Percentiles rank a stretch among this genome's conserved stretches.
These are phyloP conservation scores for Nyctalus aviator DNA, from an alignment of 2,797 vertebrate genomes.

Conservation along the genomic window DNA sequence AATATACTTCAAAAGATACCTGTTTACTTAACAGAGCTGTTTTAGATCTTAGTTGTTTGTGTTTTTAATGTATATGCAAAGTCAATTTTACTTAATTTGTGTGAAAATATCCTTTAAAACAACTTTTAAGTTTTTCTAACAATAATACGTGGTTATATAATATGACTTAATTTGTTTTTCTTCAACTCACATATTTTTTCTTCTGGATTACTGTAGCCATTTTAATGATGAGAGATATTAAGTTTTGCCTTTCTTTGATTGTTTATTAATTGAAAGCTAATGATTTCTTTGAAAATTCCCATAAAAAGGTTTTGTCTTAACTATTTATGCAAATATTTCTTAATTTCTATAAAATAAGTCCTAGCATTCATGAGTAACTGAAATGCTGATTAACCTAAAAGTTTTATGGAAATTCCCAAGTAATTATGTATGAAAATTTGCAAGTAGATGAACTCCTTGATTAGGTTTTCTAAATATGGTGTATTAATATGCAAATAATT, in stretches of 20 bases:
- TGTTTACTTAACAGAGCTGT: background rate
- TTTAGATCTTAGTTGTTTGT: constrained; percentile 21
- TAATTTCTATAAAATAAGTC: constrained; percentile 67
- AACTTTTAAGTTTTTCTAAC: constrained; percentile 1
- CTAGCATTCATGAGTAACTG: constrained; percentile 46
- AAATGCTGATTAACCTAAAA: constrained; percentile 67
- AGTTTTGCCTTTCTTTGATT: constrained; percentile 22
- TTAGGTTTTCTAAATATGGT: constrained; percentile 78
- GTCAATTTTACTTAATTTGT: constrained; percentile 39
- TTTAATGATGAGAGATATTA: constrained; percentile 38
- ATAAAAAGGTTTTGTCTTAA: constrained; percentile 60
- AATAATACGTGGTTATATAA: background rate
- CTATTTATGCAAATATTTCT: constrained; percentile 65
- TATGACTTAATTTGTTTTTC: background rate
- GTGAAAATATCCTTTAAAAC: constrained; percentile 29
- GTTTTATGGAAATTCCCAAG: constrained; percentile 68
- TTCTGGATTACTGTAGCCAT: constrained; percentile 39
- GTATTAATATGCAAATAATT: constrained; percentile 77
- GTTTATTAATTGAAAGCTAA: constrained; percentile 38
- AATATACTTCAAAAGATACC: constrained; percentile 9
- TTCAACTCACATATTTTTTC: constrained; percentile 21
- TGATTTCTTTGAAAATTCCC: constrained; percentile 48
- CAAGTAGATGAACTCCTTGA: constrained; percentile 79
- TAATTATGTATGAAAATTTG: constrained; percentile 75
- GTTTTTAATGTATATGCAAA: constrained; percentile 44